Evolutionary conservation across 2,113 vertebrate species (phyloP), one percentile per base, ranked within the genome.

Genomic region (Cromileptes altivelis): DNA sequence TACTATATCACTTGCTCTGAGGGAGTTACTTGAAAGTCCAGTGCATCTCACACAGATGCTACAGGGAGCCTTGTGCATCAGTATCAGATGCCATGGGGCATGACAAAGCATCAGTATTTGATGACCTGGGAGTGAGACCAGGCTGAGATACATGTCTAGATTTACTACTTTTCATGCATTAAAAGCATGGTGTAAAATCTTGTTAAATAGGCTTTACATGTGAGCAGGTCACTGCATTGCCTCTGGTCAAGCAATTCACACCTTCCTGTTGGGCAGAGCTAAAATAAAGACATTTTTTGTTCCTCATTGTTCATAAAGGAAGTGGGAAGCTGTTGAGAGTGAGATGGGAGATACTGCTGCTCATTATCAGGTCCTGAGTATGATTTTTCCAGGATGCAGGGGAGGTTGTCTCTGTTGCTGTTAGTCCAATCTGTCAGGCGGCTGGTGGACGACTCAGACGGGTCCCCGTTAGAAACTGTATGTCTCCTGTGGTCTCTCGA

Each of bases 391-490:
- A 62, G 75, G 58, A 50, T 64, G 55, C n/a, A 61, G 68, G 18
- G 64, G 42, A 67, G 27, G 45, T 55, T 58, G 40, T 76, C 27
- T 70, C 50, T 45, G 63, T 64, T 65, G 57, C 72, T 69, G 70
- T 63, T 81, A 19, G 47, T 83, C 68, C 65, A 23, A 65, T 78
- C 75, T 82, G 78, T 83, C 84, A 81, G 56, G 63, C 53, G 19
- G 61, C 79, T 85, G 79, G 40, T 40, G 56, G 73, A 74, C 71
- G 57, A 75, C 75, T 89, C 82, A 78, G 47, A 76, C 18, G 57
- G 73, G 55, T 87, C 63, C 72, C 90, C 53, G 27, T 85, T 52
- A 89, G 19, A 85, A 78, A 64, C 63, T 23, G 61, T 37, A 27
- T 64, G 47, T 87, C 76, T 84, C 76, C 19, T 47, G 57, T 45